Base-by-base conservation (phyloP, 2,113 vertebrate genomes). In the Xyliphius kryptos region DNA sequence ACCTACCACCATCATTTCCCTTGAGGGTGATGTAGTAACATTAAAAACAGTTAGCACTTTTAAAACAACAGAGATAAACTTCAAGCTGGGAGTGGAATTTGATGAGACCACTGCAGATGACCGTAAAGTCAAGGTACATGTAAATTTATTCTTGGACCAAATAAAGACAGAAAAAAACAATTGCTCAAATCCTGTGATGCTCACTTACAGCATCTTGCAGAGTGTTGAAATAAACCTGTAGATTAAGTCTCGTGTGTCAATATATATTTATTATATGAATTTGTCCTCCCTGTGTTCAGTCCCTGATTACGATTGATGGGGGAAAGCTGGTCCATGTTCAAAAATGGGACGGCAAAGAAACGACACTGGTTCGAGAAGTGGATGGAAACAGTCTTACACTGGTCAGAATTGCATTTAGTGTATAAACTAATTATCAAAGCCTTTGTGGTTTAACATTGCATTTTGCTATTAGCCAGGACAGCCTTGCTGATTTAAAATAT, bases 101-200 rank as follows among this genome's bases (percentile, higher is more conserved):
- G 90, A 97, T 0, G 96, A 98, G 82, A 91, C 82, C 52, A 98
- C 96, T 0, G 92, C 91, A 0, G 96, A 98, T 2, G 91, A 91
- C 82, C 90, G 96, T 69, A 88, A 92, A 15, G 90, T 91, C 76
- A 96, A 96, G 92, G 96, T 98, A 80, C 85, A 14, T 56, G 36
- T 6, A 38, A n/a, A n/a, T n/a, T n/a, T n/a, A n/a, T n/a, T n/a
- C n/a, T n/a, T n/a, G n/a, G n/a, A n/a, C n/a, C n/a, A n/a, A n/a
- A n/a, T n/a, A n/a, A n/a, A n/a, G n/a, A n/a, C n/a, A n/a, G n/a
- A n/a, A n/a, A n/a, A n/a, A n/a, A n/a, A n/a, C n/a, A n/a, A n/a
- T n/a, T n/a, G n/a, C n/a, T n/a, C n/a, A n/a, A n/a, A n/a, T n/a
- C n/a, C n/a, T n/a, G n/a, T n/a, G n/a, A n/a, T n/a, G n/a, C n/a